Conservation (phyloP, 2,113 vertebrate species). For the Scatophagus argus region DNA sequence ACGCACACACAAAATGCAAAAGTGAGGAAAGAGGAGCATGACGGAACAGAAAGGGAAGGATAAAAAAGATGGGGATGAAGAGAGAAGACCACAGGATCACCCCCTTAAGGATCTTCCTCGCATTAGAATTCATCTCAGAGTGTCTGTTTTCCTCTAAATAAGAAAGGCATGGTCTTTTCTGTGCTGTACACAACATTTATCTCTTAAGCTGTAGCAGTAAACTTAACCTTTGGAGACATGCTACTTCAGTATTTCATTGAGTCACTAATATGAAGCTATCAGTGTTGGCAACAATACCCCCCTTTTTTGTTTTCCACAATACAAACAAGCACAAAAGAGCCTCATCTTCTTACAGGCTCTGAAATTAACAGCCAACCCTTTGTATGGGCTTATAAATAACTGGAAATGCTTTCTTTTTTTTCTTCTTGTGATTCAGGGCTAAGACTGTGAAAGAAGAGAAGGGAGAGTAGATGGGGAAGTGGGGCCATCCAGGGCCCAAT, state of each 20-base stretch:
- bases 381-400: slow-evolving; percentile 65
- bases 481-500: slow-evolving; percentile 48
- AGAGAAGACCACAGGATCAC: slow-evolving; percentile 24
- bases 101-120: slow-evolving; percentile 28
- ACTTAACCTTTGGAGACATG: slow-evolving; percentile 30
- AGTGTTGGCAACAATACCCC: slow-evolving; percentile 52
- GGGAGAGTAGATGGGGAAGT: slow-evolving; percentile 36
- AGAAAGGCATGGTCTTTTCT: slow-evolving; percentile 17
- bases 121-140: slow-evolving; percentile 30
- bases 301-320: slow-evolving; percentile 67
- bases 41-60: slow-evolving; percentile 43
- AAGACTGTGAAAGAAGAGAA: slow-evolving; percentile 50
- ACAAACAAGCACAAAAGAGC: slow-evolving; percentile 62
- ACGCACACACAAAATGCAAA: neutral
- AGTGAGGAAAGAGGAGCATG: slow-evolving; percentile 8
- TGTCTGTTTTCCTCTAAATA: slow-evolving; percentile 25
- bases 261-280: slow-evolving; percentile 52
- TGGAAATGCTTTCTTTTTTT: slow-evolving; percentile 32
- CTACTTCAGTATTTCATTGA: slow-evolving; percentile 15
- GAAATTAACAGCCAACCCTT: slow-evolving; percentile 63
- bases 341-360: slow-evolving; percentile 72
- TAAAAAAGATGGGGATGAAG: neutral
- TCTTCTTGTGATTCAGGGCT: slow-evolving; percentile 47
- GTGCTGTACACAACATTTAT: neutral
- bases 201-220: slow-evolving; percentile 27